Conservation (phyloP, 2,113 vertebrate species). For the Trichomycterus rosablanca region DNA sequence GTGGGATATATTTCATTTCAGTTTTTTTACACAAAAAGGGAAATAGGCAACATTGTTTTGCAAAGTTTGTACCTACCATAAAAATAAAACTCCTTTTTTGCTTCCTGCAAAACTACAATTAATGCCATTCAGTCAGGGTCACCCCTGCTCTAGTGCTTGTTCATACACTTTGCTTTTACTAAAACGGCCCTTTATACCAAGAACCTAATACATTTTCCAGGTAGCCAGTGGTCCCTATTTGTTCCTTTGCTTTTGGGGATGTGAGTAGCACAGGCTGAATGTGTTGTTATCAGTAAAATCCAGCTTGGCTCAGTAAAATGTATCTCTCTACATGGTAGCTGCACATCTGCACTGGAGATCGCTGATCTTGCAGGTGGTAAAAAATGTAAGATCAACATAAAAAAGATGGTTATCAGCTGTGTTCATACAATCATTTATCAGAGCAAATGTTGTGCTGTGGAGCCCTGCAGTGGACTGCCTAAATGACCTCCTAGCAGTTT, state of each 20-base stretch:
- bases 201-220: constrained; percentile 11
- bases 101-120: no score
- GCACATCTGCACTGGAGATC: constrained; percentile 27
- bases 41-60: no score
- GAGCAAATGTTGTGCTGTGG: neutral
- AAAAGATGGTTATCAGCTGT: constrained; percentile 21
- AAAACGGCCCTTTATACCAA: neutral
- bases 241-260: constrained; percentile 16
- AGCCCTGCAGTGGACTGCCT: neutral
- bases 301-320: constrained; percentile 70
- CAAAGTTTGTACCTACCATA: no score
- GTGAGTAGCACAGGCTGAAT: constrained; percentile 35
- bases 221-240: constrained; percentile 4
- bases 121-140: neutral
- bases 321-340: constrained; percentile 63
- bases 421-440: constrained; percentile 8
- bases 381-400: constrained; percentile 26
- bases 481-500: no score
- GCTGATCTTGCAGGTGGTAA: constrained; percentile 40
- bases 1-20: no score
- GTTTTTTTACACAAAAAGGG: no score
- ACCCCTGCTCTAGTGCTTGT: neutral
- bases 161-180: neutral
- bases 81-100: no score
- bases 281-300: constrained; percentile 64